These are phyloP conservation scores for Heteropelma amictum DNA, from an alignment of 2,888 invertebrate genomes.

Conservation along the genomic window DNA sequence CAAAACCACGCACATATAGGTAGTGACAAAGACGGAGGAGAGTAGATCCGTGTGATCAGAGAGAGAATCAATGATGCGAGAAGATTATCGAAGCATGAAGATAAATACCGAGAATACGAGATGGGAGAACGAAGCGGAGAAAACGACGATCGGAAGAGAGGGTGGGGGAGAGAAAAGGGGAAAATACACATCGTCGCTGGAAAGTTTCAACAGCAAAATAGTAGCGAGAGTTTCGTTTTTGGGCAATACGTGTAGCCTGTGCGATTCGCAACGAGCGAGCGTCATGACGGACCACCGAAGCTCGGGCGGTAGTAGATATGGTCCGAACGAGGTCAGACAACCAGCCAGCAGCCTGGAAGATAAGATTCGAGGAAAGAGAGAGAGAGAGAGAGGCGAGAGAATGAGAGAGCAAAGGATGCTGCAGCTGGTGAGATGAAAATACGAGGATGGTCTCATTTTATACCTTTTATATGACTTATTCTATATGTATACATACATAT, in stretches of 20 bases:
- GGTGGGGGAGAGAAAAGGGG: background rate
- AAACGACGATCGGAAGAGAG: background rate
- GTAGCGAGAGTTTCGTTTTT: background rate
- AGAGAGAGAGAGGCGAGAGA: background rate
- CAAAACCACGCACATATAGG: background rate
- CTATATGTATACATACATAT: background rate
- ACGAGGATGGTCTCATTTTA: slow-evolving; percentile 18
- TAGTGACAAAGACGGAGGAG: background rate
- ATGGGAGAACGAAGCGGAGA: background rate
- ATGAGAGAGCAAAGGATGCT: background rate
- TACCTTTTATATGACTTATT: slow-evolving; percentile 2
- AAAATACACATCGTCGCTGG: no score
- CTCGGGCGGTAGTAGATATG: slow-evolving; percentile 2
- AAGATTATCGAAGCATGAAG: slow-evolving; percentile 50
- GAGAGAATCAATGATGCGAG: slow-evolving; percentile 43
- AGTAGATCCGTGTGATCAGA: background rate
- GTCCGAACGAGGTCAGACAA: slow-evolving; percentile 20
- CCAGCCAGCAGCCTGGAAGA: slow-evolving; percentile 1
- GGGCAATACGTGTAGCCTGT: background rate
- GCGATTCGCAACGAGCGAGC: background rate
- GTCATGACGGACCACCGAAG: background rate
- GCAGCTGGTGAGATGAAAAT: slow-evolving; percentile 20
- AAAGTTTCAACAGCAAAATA: background rate
- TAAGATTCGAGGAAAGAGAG: background rate
- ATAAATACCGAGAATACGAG: slow-evolving; percentile 33